Percentiles rank a stretch among this genome's conserved stretches.
These are phyloP conservation scores for Myotis daubentonii DNA, from an alignment of 2,797 vertebrate genomes.

Conservation along the genomic window DNA sequence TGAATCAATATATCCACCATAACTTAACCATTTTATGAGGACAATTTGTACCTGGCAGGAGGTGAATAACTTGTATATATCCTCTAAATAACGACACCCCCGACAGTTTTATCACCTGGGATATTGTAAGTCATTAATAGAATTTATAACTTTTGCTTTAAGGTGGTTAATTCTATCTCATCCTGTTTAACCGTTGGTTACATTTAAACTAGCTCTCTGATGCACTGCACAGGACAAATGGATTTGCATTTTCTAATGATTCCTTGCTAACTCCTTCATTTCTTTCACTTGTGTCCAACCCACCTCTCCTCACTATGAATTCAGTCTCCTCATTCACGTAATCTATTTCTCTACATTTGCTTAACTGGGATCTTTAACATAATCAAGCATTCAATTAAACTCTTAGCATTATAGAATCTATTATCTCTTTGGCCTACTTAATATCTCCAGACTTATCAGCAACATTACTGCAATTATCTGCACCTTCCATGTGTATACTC, in stretches of 20 bases:
- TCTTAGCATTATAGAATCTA: background rate
- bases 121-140: background rate
- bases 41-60: background rate
- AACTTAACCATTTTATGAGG: background rate
- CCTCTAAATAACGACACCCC: background rate
- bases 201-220: background rate
- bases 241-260: background rate
- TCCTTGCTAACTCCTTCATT: background rate
- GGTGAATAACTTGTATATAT: background rate
- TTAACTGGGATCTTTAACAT: background rate
- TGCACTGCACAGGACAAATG: background rate
- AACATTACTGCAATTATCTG: background rate
- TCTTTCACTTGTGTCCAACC: background rate
- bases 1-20: background rate
- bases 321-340: background rate
- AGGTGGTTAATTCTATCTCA: background rate
- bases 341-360: background rate
- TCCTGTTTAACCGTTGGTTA: background rate
- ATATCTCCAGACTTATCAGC: background rate
- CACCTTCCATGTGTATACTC: background rate
- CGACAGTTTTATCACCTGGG: background rate
- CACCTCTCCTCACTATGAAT: background rate
- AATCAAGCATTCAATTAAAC: background rate
- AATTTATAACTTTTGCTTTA: constrained; percentile 23
- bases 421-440: background rate